A percentile compares a stretch with the other conserved stretches of the same genome.
phyloP scores from a whole-genome alignment of 2,888 invertebrate genomes.

The Cerastoderma edule region DNA sequence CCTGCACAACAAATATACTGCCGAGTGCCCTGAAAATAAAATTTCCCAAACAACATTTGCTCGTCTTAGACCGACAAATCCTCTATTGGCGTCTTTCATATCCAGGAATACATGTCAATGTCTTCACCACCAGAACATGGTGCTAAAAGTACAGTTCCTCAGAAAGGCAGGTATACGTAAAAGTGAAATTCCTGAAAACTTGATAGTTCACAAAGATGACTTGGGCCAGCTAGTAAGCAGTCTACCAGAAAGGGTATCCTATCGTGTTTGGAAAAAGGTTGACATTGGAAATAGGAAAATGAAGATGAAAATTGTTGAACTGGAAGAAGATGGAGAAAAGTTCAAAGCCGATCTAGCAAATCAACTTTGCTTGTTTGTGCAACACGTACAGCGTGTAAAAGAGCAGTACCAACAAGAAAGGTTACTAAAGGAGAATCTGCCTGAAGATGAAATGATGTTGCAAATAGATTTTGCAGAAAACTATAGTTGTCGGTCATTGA shows the following conservation, averaged over 20 bases:
- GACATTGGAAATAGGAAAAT: constrained; percentile 39
- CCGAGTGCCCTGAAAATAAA: constrained; percentile 17
- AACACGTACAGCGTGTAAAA: constrained; percentile 29
- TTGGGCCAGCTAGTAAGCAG: constrained; percentile 12
- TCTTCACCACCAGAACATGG: constrained; percentile 46
- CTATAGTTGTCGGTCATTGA: constrained; percentile 41
- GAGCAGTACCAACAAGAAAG: constrained; percentile 32
- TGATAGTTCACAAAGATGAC: constrained; percentile 25
- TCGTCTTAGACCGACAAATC: constrained; percentile 32
- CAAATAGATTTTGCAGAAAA: constrained; percentile 63
- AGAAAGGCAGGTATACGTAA: constrained; percentile 29
- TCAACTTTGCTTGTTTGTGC: constrained; percentile 28
- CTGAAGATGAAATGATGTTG: constrained; percentile 48
- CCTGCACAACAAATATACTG: constrained; percentile 12
- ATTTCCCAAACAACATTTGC: constrained; percentile 33
- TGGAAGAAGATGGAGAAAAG: constrained; percentile 14
- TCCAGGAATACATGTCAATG: constrained; percentile 51
- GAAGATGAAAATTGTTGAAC: constrained; percentile 44
- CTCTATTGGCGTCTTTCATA: constrained; percentile 36
- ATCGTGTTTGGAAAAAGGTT: constrained; percentile 40
- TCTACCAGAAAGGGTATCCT: constrained; percentile 32
- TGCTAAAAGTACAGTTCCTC: constrained; percentile 26
- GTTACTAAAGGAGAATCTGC: no score
- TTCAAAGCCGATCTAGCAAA: constrained; percentile 19
- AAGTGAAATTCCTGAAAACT: constrained; percentile 44